These are phyloP conservation scores for Mormyrus lacerda DNA, from an alignment of 2,113 vertebrate species.

Conservation along the genomic window DNA sequence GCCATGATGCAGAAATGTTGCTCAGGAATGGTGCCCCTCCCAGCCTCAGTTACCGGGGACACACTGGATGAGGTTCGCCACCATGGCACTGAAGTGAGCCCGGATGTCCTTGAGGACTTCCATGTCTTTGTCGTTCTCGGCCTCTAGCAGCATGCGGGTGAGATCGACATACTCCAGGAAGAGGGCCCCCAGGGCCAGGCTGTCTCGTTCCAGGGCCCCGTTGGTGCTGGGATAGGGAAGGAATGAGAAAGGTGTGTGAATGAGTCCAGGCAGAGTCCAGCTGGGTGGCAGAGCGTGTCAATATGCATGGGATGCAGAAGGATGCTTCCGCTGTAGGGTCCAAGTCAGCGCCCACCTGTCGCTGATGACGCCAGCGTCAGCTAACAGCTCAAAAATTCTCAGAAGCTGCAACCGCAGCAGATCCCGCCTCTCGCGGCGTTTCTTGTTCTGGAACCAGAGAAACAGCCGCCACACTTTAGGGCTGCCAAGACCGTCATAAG, in stretches of 20 bases:
- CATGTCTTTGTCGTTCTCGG: slow-evolving; percentile 87
- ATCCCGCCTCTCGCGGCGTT: slow-evolving; percentile 87
- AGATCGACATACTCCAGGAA: slow-evolving; percentile 96
- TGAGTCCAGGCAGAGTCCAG: background rate
- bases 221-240: slow-evolving; percentile 69
- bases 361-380: slow-evolving; percentile 93
- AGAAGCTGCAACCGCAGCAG: slow-evolving; percentile 85
- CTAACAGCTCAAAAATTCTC: slow-evolving; percentile 91
- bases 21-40: background rate
- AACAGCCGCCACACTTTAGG: background rate
- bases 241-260: background rate
- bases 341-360: slow-evolving; percentile 71
- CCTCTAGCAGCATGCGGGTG: slow-evolving; percentile 94
- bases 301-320: background rate
- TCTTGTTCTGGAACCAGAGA: slow-evolving; percentile 76
- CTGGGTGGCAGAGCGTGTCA: background rate
- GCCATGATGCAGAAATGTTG: background rate
- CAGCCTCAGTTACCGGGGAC: slow-evolving; percentile 70
- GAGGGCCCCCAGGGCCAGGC: slow-evolving; percentile 83
- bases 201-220: slow-evolving; percentile 90
- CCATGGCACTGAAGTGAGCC: slow-evolving; percentile 95
- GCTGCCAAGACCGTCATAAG: background rate
- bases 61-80: slow-evolving; percentile 93
- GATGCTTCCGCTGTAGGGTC: background rate
- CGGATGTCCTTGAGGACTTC: slow-evolving; percentile 96